A percentile compares a stretch with the other conserved stretches of the same genome.
Evolutionary conservation across 1,140 invertebrate species (phyloP).

Genomic region (Rhopalosiphum padi): DNA sequence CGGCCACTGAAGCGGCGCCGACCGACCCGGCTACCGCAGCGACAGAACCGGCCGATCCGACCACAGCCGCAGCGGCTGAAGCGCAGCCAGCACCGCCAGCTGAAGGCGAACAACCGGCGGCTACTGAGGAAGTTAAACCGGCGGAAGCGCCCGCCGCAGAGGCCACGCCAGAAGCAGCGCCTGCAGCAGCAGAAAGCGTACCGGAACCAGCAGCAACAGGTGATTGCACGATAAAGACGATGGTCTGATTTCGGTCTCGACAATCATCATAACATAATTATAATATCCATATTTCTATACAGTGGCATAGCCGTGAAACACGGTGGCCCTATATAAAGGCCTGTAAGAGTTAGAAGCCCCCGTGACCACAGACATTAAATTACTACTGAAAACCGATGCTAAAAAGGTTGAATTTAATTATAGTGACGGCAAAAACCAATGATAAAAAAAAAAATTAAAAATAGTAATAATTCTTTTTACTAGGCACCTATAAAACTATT

Average conservation of each 20-base stretch:
- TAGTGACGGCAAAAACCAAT: too few species aligned
- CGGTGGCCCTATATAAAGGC: too few species aligned
- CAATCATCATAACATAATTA: too few species aligned
- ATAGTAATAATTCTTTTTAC: too few species aligned
- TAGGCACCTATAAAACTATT: too few species aligned
- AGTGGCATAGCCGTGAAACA: too few species aligned
- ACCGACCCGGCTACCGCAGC: slow-evolving; percentile 27
- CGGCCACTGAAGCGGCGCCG: neutral
- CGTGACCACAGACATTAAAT: too few species aligned
- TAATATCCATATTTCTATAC: too few species aligned
- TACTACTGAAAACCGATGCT: too few species aligned
- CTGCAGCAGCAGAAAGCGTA: neutral
- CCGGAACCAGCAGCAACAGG: neutral
- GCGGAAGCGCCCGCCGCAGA: neutral
- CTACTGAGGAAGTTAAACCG: neutral
- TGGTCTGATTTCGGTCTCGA: neutral
- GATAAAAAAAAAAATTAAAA: too few species aligned
- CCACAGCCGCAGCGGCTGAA: neutral
- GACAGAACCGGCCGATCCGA: neutral
- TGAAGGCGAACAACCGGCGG: neutral
- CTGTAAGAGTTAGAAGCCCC: too few species aligned
- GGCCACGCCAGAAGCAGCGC: neutral
- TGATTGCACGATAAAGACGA: neutral
- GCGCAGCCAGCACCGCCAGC: neutral
- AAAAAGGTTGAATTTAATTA: too few species aligned